phyloP scores from a whole-genome alignment of 2,888 invertebrate species.

The Conchocele bisecta region DNA sequence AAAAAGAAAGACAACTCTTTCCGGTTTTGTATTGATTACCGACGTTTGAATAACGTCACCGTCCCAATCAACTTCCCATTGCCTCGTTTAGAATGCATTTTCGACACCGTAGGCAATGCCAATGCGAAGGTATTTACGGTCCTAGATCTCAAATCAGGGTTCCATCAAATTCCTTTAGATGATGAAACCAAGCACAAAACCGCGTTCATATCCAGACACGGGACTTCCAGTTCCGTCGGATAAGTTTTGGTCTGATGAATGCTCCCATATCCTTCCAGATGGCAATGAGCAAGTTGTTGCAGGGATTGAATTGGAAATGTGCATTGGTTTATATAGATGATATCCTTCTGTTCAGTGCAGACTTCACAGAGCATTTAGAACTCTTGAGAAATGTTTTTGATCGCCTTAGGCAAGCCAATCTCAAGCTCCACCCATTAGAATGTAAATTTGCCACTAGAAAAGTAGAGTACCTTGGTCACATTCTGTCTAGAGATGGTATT shows the following conservation, averaged over 20 bases:
- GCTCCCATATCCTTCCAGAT: slow-evolving; percentile 31
- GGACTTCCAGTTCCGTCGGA: slow-evolving; percentile 15
- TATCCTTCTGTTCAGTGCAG: slow-evolving; percentile 35
- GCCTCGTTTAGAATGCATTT: slow-evolving; percentile 16
- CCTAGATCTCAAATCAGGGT: slow-evolving; percentile 20
- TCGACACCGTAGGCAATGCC: slow-evolving; percentile 34
- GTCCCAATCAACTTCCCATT: slow-evolving; percentile 21
- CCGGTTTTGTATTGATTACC: slow-evolving; percentile 20
- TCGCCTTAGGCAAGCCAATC: slow-evolving; percentile 33
- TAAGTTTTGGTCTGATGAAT: slow-evolving; percentile 30
- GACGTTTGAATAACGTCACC: slow-evolving; percentile 19
- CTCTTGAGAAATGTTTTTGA: slow-evolving; percentile 37
- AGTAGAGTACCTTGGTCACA: slow-evolving; percentile 38
- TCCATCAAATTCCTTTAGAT: slow-evolving; percentile 40
- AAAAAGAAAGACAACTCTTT: slow-evolving; percentile 13
- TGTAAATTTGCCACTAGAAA: slow-evolving; percentile 31
- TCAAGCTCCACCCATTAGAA: slow-evolving; percentile 34
- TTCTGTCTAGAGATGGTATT: slow-evolving; percentile 47
- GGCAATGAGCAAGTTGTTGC: slow-evolving; percentile 22
- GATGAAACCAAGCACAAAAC: slow-evolving; percentile 26
- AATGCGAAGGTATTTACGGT: slow-evolving; percentile 28
- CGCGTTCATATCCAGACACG: slow-evolving; percentile 34
- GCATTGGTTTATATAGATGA: slow-evolving; percentile 60
- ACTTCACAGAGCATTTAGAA: slow-evolving; percentile 26
- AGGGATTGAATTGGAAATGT: slow-evolving; percentile 47